These are phyloP conservation scores for Elaphurus davidianus DNA, from an alignment of 2,113 vertebrate species.

Conservation along the genomic window DNA sequence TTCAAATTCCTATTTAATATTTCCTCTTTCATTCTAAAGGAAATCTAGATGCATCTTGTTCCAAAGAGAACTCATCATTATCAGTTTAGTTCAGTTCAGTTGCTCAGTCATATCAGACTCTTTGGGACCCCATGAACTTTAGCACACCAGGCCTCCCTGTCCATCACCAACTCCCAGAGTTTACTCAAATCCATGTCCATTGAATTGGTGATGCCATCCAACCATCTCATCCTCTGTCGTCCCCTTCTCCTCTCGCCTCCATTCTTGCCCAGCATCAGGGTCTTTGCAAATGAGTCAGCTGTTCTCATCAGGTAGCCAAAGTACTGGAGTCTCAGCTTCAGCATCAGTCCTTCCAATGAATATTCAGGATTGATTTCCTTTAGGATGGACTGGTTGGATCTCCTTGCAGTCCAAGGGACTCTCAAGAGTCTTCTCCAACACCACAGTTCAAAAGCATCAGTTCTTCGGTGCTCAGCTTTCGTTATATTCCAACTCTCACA, in stretches of 20 bases:
- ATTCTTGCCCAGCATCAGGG: background rate
- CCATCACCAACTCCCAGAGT: background rate
- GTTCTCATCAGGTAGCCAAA: background rate
- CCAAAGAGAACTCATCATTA: background rate
- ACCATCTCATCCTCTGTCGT: background rate
- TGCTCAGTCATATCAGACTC: background rate
- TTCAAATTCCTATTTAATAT: background rate
- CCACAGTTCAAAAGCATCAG: background rate
- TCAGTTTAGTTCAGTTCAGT: background rate
- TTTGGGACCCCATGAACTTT: background rate
- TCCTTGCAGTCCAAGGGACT: background rate
- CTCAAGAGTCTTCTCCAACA: background rate
- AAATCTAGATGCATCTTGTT: background rate
- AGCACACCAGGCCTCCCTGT: background rate
- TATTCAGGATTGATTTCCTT: background rate
- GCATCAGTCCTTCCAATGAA: background rate
- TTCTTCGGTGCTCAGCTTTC: fast-evolving
- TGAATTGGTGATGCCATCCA: background rate
- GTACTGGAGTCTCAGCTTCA: background rate
- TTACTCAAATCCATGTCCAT: background rate
- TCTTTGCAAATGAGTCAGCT: background rate
- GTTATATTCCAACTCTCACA: background rate
- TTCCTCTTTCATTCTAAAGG: background rate
- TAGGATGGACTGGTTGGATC: background rate
- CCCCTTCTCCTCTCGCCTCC: background rate